These are phyloP conservation scores for Pogoniulus pusillus DNA, from an alignment of 2,797 vertebrate genomes.

Conservation along the genomic window DNA sequence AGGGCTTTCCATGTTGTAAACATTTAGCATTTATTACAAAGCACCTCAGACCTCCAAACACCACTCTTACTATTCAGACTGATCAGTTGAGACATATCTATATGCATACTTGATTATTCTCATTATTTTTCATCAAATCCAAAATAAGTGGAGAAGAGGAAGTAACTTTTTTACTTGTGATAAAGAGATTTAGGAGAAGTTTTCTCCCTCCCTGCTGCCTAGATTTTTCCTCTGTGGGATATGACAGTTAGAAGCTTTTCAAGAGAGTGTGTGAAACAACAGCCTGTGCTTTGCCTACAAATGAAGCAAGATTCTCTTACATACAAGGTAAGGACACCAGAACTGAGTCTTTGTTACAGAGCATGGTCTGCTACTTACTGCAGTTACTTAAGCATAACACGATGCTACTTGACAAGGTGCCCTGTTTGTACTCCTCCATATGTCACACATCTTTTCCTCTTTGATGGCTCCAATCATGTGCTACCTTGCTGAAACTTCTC, in stretches of 20 bases:
- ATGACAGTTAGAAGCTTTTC: not conserved
- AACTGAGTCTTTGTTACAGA: not conserved
- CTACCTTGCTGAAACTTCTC: not conserved
- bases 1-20: not conserved
- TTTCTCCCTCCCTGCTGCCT: accelerated
- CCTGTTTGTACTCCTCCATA: not conserved
- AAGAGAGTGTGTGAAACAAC: not conserved
- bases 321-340: not conserved
- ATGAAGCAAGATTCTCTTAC: not conserved
- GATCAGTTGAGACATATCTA: not conserved
- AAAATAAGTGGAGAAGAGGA: not conserved
- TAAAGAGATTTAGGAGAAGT: not conserved
- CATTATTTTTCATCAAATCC: not conserved
- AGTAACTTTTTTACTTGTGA: not conserved
- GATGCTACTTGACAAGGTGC: not conserved
- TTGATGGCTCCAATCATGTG: accelerated
- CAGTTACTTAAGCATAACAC: not conserved
- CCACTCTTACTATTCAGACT: not conserved
- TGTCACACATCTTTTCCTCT: not conserved
- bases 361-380: not conserved
- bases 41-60: not conserved
- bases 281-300: not conserved
- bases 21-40: not conserved
- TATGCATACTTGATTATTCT: not conserved
- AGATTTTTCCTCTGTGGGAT: not conserved